Evolutionary conservation across 2,113 vertebrate genomes (phyloP).

Genomic region (Sclerurus mexicanus): DNA sequence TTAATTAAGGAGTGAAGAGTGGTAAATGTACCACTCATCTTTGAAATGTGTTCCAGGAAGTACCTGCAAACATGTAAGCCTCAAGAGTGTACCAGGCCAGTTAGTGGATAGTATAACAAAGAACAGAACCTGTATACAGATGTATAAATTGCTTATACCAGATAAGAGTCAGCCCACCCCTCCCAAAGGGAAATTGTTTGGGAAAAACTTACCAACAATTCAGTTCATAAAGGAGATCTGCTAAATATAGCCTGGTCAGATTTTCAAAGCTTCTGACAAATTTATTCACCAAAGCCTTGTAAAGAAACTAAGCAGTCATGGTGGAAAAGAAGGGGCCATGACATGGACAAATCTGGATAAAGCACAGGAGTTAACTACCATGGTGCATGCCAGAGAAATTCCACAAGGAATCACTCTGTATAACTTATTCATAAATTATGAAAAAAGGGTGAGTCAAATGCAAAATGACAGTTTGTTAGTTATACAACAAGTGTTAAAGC

Average conservation of each 20-base stretch:
- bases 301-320: not conserved
- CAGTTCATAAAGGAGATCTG: not conserved
- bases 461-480: not conserved
- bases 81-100: not conserved
- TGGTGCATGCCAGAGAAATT: not conserved
- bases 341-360: not conserved
- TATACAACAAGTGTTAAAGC: not conserved
- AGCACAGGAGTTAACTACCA: not conserved
- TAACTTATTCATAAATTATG: not conserved
- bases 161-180: not conserved
- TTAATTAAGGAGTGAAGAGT: not conserved
- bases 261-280: not conserved
- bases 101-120: not conserved
- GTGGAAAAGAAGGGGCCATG: not conserved
- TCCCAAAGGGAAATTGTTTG: not conserved
- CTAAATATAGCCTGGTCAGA: not conserved
- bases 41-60: not conserved
- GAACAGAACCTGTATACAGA: not conserved
- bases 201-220: not conserved
- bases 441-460: not conserved
- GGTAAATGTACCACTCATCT: not conserved
- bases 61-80: not conserved
- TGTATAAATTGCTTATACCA: not conserved
- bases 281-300: not conserved
- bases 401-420: not conserved